Evolutionary conservation across 1,140 invertebrate species (phyloP), one percentile per base, ranked within the genome.

Genomic region (Gryllus bimaculatus): DNA sequence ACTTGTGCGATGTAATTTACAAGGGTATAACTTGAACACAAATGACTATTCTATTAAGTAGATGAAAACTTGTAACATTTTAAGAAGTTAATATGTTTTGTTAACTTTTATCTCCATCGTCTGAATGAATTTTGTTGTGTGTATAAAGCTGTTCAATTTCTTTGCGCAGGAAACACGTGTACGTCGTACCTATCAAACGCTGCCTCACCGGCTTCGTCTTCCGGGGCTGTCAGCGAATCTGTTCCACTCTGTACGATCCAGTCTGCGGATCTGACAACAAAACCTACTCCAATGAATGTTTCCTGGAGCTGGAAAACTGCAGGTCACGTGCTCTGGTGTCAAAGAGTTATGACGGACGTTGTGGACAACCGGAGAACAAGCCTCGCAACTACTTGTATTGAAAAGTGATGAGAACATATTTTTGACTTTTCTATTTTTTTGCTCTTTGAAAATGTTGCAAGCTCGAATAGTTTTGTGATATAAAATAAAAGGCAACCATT

Each of bases 201-300:
- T 96, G 94, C 85, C 86, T 95, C 13, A 88, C 93, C 76, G 92
- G 93, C 47, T 95, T 96, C 86, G 89, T 93, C 81, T 95, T 95
- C 86, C 90, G 91, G 74, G 94, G 94, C 20, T 97, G 96, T 83
- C 92, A 94, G 26, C 91, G 91, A 82, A 93, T 96, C 80, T 98
- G 95, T 84, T 92, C 94, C 4, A 88, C 90, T 0, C 92, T 94
- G 79, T 95, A 94, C 84, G 93, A 96, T 83, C 95, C 95, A 0
- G 93, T 97, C 13, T 98, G 96, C 85, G 96, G 94, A 21, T 93
- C 92, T 2, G 95, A 98, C 84, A 90, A 91, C 73, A 94, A 93
- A 87, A 96, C 95, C 0, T 98, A 98, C 89, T 92, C 93, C 82
- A 98, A 98, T 85, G 92, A 93, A 81, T 98, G 96, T 85, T 96